Evolutionary conservation across 1,140 invertebrate species (phyloP), one percentile per base, ranked within the genome.

Genomic region (Oedothorax gibbosus): DNA sequence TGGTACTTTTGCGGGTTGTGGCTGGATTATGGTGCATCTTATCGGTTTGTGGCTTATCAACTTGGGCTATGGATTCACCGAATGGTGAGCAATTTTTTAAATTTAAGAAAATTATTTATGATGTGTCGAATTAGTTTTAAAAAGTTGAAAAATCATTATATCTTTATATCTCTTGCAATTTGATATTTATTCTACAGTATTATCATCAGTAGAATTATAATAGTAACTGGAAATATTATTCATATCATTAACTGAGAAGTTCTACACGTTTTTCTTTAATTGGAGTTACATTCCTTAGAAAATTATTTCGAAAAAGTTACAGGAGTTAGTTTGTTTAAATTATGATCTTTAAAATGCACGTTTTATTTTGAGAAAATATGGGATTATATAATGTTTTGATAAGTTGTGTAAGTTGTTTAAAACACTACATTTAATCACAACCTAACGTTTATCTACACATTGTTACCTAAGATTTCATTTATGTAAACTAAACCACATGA

Each of bases 1-100:
- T 81, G 78, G 66, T 81, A 50, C 50, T 81, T 71, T 49, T 57
- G 53, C n/a, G 11, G 66, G 15, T 21, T 71, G 62, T 81, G 56
- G 71, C 21, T 60, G 78, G 78, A 81, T 81, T 81, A 81, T 81
- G 57, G 69, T 71, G 35, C 35, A 35, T 81, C 51, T 54, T 81
- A n/a, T 50, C 18, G 10, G 18, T 68, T 56, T 60, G 64, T 81
- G 64, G 66, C 50, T 81, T 51, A 15, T 71, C 78, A 15, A 7
- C 68, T 4, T 18, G 5, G 15, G 78, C 65, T n/a, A 72, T 81
- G 78, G 78, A 81, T 71, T 69, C 68, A n/a, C 56, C 56, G 57
- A 71, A 53, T 50, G 78, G 78, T 81, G 54, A 81, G 78, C 57
- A 20, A 9, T 66, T 21, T 51, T 49, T 65, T 78, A 35, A 18